Conservation (phyloP, 2,888 invertebrate genomes). For the Branchinecta sandiegonensis region DNA sequence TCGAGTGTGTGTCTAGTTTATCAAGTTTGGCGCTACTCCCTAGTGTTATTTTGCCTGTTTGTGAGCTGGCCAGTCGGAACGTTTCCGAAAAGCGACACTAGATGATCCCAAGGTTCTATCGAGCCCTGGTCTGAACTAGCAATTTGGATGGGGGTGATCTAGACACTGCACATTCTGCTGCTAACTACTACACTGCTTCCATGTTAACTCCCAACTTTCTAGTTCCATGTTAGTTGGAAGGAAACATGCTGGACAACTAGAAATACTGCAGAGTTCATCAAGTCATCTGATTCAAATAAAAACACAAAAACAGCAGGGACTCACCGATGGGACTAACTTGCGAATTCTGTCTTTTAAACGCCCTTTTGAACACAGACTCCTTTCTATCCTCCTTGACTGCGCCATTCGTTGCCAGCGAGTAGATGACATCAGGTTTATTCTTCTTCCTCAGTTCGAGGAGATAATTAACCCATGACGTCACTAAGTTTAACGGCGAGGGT, state of each 20-base stretch:
- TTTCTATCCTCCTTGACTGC: not conserved
- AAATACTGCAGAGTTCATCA: not conserved
- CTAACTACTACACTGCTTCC: too few relatives aligned
- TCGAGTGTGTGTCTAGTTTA: too few relatives aligned
- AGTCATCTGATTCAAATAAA: not conserved
- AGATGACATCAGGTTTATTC: slow-evolving; percentile 28
- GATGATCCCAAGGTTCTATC: too few relatives aligned
- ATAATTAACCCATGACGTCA: slow-evolving; percentile 85
- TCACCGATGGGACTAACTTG: slow-evolving; percentile 53
- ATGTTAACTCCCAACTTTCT: too few relatives aligned
- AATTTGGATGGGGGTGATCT: too few relatives aligned
- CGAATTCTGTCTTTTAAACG: slow-evolving; percentile 70
- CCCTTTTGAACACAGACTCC: slow-evolving; percentile 47
- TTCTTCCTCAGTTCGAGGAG: slow-evolving; percentile 58
- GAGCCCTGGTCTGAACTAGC: too few relatives aligned
- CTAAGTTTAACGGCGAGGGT: slow-evolving; percentile 89
- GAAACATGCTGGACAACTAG: not conserved
- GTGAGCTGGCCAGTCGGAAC: too few relatives aligned
- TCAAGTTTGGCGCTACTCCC: too few relatives aligned
- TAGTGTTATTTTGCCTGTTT: too few relatives aligned
- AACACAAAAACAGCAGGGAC: not conserved
- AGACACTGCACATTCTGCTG: too few relatives aligned
- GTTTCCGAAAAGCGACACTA: too few relatives aligned
- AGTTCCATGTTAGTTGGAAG: too few relatives aligned
- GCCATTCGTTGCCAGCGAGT: not conserved